Evolutionary conservation across 2,888 invertebrate species (phyloP).

Genomic region (Torymus aiolomorphi): DNA sequence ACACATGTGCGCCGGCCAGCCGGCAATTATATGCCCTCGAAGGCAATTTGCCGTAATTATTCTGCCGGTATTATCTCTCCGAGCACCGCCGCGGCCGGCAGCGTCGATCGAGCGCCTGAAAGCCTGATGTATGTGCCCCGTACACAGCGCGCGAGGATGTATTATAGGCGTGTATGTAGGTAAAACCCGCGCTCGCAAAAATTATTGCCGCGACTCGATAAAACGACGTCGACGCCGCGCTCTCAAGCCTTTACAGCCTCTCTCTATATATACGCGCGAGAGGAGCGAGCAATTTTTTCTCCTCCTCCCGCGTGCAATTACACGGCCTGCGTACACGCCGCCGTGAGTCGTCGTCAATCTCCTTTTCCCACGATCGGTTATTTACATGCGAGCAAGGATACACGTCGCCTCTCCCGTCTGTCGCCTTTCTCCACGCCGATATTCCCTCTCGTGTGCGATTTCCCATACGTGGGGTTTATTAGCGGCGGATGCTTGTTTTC

Average conservation of each 20-base stretch:
- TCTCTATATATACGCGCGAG: no score
- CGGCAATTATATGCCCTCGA: conserved; percentile 48
- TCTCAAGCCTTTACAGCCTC: conserved; percentile 10
- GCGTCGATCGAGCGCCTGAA: conserved; percentile 32
- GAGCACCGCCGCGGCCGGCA: not conserved
- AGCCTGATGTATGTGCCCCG: conserved; percentile 43
- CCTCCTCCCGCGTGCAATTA: conserved; percentile 1
- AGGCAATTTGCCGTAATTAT: conserved; percentile 69
- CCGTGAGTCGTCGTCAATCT: conserved; percentile 38
- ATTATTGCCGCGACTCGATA: conserved; percentile 30
- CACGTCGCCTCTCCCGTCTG: not conserved
- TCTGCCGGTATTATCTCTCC: conserved; percentile 65
- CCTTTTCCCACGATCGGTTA: conserved; percentile 33
- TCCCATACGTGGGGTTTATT: conserved; percentile 18
- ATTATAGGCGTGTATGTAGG: not conserved
- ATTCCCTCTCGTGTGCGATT: not conserved
- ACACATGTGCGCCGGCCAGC: not conserved
- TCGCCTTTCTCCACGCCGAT: not conserved
- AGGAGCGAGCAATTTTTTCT: conserved; percentile 25
- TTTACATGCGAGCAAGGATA: not conserved
- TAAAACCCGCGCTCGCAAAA: conserved; percentile 28
- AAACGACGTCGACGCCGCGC: conserved; percentile 33
- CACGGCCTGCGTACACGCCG: not conserved
- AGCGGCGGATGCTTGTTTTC: conserved; percentile 21
- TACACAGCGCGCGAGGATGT: not conserved